Base-by-base conservation (phyloP, 2,888 invertebrate species). In the Synergus umbraculus region DNA sequence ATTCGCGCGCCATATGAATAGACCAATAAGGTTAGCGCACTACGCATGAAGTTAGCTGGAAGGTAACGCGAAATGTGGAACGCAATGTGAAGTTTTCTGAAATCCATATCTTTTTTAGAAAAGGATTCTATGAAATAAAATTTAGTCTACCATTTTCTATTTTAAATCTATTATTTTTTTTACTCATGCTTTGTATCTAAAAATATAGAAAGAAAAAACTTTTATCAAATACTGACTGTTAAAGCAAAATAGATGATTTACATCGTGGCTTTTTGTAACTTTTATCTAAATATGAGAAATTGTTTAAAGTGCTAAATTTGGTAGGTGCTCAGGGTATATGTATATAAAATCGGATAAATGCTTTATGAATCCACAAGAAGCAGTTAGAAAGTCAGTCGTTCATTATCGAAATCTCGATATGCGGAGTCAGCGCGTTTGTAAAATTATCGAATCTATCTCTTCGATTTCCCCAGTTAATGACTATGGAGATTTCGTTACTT, bases 331-430 rank as follows among this genome's bases (percentile, higher is more conserved):
- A n/a, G n/a, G 54, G 49, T 49, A 49, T 15, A 0, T 22, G 37
- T 37, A 54, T n/a, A 54, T 54, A 54, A 54, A 54, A 54, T 54
- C n/a, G n/a, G 54, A n/a, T 54, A 7, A n/a, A n/a, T 54, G 54
- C n/a, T 54, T 54, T 54, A 7, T n/a, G n/a, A 54, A 54, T n/a
- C 54, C 8, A n/a, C 54, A 54, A 54, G n/a, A 54, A 54, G n/a
- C 54, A 54, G 54, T 54, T n/a, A 8, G n/a, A 54, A 54, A n/a
- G n/a, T 54, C 2, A n/a, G n/a, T 54, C 7, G n/a, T 54, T n/a
- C 54, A 54, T 54, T 54, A n/a, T 8, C n/a, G n/a, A 54, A n/a
- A n/a, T n/a, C 54, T 54, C 54, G 54, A 54, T 54, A n/a, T 54
- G 54, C 54, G 54, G 54, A 54, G n/a, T 54, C 54, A 54, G 54